Evolutionary conservation across 2,888 invertebrate genomes (phyloP).

Genomic region (Stramonita haemastoma): DNA sequence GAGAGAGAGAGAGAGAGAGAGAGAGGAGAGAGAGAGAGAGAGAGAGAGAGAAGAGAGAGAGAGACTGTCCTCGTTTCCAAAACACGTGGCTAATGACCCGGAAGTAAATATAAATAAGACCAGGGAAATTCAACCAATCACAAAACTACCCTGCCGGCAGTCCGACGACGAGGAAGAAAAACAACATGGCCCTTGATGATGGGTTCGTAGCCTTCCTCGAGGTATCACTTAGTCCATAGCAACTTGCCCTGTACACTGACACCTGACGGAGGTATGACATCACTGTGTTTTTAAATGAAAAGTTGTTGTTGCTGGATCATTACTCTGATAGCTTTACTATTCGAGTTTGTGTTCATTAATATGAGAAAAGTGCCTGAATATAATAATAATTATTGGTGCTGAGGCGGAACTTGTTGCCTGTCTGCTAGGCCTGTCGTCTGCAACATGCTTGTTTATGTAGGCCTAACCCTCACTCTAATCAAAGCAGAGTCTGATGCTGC

Average conservation of each 20-base stretch:
- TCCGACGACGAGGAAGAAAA: conserved; percentile 28
- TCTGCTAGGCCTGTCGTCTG: neutral
- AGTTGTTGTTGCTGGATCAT: neutral
- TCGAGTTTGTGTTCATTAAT: neutral
- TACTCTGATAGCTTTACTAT: neutral
- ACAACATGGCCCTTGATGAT: conserved; percentile 4
- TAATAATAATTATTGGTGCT: too few species aligned
- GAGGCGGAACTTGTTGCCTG: neutral
- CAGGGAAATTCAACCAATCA: conserved; percentile 9
- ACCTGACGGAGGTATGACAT: neutral
- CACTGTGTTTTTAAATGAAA: neutral
- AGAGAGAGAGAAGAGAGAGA: neutral
- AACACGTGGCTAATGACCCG: neutral
- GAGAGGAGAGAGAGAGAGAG: neutral
- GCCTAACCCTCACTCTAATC: too few species aligned
- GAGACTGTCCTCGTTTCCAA: neutral
- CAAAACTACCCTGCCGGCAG: neutral
- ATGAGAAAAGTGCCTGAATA: too few species aligned
- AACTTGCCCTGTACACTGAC: neutral
- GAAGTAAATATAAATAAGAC: neutral
- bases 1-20: neutral
- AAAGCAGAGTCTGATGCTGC: too few species aligned
- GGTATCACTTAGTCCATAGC: neutral
- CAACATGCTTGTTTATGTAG: neutral
- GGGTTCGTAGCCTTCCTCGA: neutral